These are phyloP conservation scores for Drosophila novamexicana DNA, from an alignment of 1,140 invertebrate genomes.

Conservation along the genomic window DNA sequence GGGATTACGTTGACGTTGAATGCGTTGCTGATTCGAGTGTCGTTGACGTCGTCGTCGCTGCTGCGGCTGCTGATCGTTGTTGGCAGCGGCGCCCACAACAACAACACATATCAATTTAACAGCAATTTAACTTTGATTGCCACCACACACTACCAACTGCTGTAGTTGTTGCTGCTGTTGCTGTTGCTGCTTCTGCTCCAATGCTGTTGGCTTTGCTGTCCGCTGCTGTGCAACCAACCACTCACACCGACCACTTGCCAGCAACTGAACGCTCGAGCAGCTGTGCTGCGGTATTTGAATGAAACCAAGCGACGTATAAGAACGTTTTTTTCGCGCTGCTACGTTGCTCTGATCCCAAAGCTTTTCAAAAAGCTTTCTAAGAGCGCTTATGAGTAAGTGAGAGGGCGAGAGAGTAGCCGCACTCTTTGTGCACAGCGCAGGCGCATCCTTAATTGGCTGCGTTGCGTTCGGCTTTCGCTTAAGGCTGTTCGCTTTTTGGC, in stretches of 20 bases:
- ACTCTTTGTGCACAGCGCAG: constrained; percentile 34
- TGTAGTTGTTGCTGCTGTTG: constrained; percentile 8
- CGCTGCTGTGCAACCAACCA: constrained; percentile 43
- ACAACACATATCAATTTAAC: constrained; percentile 37
- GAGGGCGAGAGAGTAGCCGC: background rate
- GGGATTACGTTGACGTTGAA: constrained; percentile 78
- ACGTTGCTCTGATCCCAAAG: constrained; percentile 16
- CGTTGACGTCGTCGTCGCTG: background rate
- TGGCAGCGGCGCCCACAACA: constrained; percentile 7
- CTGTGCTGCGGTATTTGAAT: constrained; percentile 78
- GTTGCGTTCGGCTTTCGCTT: background rate
- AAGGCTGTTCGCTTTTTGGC: background rate
- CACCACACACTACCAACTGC: constrained; percentile 25
- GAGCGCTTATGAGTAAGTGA: constrained; percentile 17
- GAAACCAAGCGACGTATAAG: constrained; percentile 55
- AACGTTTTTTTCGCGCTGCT: constrained; percentile 11
- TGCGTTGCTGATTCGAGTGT: constrained; percentile 65
- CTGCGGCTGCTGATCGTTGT: constrained; percentile 13
- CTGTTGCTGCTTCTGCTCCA: constrained; percentile 18
- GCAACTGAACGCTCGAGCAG: constrained; percentile 72
- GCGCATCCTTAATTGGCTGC: constrained; percentile 70
- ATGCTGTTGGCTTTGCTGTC: constrained; percentile 6
- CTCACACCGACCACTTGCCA: constrained; percentile 76
- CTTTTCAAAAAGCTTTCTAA: constrained; percentile 61
- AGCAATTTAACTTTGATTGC: constrained; percentile 51